These are phyloP conservation scores for Epizoanthus illoricatus DNA, from an alignment of 92 coral and sea anemone genomes.

Conservation along the genomic window DNA sequence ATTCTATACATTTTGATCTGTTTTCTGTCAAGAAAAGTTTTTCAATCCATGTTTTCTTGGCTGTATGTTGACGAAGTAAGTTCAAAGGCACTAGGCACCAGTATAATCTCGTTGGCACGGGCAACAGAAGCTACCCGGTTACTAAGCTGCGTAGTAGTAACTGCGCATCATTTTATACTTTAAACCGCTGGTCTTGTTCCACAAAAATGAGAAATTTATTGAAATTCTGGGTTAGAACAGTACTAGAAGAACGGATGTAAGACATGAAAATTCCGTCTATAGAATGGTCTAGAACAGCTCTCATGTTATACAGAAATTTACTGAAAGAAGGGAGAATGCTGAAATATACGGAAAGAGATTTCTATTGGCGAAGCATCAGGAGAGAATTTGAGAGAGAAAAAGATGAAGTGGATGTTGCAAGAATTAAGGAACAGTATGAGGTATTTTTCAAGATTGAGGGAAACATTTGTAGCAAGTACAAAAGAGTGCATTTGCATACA, in stretches of 20 bases:
- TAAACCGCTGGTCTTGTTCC: neutral
- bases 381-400: slow-evolving; percentile 78
- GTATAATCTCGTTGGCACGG: slow-evolving; percentile 36
- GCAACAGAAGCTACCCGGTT: slow-evolving; percentile 34
- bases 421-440: slow-evolving; percentile 82
- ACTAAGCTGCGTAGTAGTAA: neutral
- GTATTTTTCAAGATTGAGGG: slow-evolving; percentile 31
- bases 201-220: no score
- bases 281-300: slow-evolving; percentile 71
- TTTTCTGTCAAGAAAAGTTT: neutral
- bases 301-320: slow-evolving; percentile 61
- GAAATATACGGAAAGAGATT: slow-evolving; percentile 67
- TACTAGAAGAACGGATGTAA: no score
- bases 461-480: neutral
- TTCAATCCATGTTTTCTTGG: neutral
- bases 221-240: no score
- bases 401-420: slow-evolving; percentile 73
- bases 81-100: slow-evolving; percentile 31
- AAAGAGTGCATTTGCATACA: no score
- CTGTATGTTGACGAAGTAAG: neutral
- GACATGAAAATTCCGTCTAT: slow-evolving; percentile 69
- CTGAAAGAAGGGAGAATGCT: slow-evolving; percentile 67
- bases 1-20: neutral
- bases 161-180: slow-evolving; percentile 9
- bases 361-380: slow-evolving; percentile 64